A percentile compares a stretch with the other conserved stretches of the same genome.
These are phyloP conservation scores for Harpagoxenus sublaevis DNA, from an alignment of 2,888 invertebrate species.

Conservation along the genomic window DNA sequence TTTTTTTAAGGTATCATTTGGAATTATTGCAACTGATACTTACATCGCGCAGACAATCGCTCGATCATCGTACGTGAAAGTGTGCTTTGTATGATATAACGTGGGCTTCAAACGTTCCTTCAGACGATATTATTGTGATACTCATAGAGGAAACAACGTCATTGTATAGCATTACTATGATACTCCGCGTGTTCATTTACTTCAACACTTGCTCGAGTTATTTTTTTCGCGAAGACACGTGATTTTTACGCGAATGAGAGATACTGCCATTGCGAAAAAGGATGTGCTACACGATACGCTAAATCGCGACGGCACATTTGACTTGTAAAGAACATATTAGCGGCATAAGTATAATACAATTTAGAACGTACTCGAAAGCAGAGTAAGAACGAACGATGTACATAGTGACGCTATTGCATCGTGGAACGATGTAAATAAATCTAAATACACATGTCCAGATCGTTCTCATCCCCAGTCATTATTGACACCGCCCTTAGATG, in stretches of 20 bases:
- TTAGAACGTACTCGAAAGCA: conserved; percentile 14
- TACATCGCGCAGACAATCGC: conserved; percentile 22
- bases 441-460: conserved; percentile 62
- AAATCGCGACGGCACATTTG: conserved; percentile 6
- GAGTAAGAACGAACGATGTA: conserved; percentile 40
- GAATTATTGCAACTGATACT: not conserved
- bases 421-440: conserved; percentile 70
- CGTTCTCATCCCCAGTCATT: conserved; percentile 46
- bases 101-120: conserved; percentile 75
- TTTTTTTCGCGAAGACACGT: not conserved
- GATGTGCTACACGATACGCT: not conserved
- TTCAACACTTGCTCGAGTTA: conserved; percentile 17
- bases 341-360: conserved; percentile 18
- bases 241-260: not conserved
- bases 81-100: conserved; percentile 62
- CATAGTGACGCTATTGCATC: conserved; percentile 58
- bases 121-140: conserved; percentile 78
- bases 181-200: conserved; percentile 32
- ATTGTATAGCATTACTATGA: conserved; percentile 31
- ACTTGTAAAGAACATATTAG: conserved; percentile 31
- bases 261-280: conserved; percentile 19
- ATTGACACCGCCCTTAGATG: conserved; percentile 62
- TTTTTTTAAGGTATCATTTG: conserved; percentile 1
- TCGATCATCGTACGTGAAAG: conserved; percentile 48
- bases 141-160: conserved; percentile 68